A percentile compares a stretch with the other conserved stretches of the same genome.
Evolutionary conservation across 1,140 invertebrate species (phyloP).

Genomic region (Solenopsis invicta): DNA sequence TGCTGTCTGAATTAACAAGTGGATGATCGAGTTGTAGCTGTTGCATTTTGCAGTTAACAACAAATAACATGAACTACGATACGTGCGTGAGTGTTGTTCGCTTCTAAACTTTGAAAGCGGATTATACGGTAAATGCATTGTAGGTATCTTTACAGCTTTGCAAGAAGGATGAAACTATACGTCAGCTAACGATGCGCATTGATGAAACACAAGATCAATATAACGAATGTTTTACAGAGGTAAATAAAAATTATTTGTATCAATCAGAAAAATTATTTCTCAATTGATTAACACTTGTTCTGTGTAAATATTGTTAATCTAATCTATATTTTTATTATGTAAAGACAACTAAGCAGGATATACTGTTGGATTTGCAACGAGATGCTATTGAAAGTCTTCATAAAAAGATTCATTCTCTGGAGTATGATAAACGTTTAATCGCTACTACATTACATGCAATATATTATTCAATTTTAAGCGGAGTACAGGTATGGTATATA

Average conservation of each 20-base stretch:
- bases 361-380: constrained; percentile 81
- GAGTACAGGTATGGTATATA: constrained; percentile 79
- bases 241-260: constrained; percentile 66
- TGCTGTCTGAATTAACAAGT: constrained; percentile 45
- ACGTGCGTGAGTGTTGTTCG: constrained; percentile 29
- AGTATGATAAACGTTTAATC: constrained; percentile 74
- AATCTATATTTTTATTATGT: constrained; percentile 45
- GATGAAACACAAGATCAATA: constrained; percentile 83
- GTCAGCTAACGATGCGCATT: constrained; percentile 75
- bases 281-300: background rate
- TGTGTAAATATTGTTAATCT: constrained; percentile 34
- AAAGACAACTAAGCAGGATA: constrained; percentile 82
- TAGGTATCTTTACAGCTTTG: constrained; percentile 64
- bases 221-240: constrained; percentile 83
- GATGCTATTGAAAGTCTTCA: constrained; percentile 79
- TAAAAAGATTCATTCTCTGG: constrained; percentile 76
- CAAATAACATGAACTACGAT: constrained; percentile 25
- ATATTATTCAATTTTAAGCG: constrained; percentile 80
- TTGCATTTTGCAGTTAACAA: constrained; percentile 38
- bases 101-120: constrained; percentile 7
- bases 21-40: constrained; percentile 22
- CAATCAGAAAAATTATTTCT: constrained; percentile 36
- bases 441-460: constrained; percentile 77
- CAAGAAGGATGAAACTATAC: constrained; percentile 79
- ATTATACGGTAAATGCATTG: background rate